phyloP scores from a whole-genome alignment of 2,113 vertebrate species.

The Petaurus breviceps region DNA sequence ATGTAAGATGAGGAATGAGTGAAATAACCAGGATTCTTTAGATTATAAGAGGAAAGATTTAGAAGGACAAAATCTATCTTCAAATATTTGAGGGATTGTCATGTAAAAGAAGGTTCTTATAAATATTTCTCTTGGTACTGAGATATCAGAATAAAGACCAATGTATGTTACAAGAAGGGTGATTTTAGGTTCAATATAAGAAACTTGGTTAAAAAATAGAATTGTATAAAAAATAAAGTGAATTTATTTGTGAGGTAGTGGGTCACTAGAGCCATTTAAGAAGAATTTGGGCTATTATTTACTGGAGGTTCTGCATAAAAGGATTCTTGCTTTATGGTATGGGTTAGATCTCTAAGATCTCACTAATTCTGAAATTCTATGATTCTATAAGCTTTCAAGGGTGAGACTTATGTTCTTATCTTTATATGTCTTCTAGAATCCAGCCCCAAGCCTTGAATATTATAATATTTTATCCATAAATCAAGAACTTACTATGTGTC shows the following conservation, averaged over 20 bases:
- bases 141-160: background rate
- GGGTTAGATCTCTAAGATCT: background rate
- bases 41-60: background rate
- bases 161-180: background rate
- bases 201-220: background rate
- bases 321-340: background rate
- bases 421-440: background rate
- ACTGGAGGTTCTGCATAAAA: background rate
- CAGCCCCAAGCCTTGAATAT: background rate
- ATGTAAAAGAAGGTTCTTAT: background rate
- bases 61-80: background rate
- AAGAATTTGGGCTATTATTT: background rate
- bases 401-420: background rate
- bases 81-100: background rate
- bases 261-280: background rate
- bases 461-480: background rate
- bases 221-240: background rate
- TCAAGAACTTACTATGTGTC: background rate
- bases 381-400: background rate
- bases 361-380: background rate
- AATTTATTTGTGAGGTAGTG: background rate
- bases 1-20: background rate
- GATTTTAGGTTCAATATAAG: background rate
- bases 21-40: background rate
- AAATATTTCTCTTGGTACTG: background rate